A percentile compares a stretch with the other conserved stretches of the same genome.
Conservation (phyloP, 2,113 vertebrate species). For the Pomatostomus ruficeps region DNA sequence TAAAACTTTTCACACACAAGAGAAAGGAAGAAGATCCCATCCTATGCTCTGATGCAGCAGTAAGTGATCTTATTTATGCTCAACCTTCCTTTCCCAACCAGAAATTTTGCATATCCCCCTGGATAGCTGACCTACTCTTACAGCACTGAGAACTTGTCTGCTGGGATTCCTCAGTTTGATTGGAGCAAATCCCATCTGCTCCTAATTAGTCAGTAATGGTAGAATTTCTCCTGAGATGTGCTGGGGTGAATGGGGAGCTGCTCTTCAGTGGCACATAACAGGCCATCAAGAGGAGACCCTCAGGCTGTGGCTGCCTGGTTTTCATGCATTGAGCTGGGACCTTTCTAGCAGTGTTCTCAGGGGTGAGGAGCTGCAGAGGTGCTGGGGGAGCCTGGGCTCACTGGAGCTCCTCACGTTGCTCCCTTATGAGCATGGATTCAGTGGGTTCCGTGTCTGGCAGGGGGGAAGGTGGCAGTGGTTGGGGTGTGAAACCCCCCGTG, state of each 20-base stretch:
- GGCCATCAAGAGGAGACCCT: neutral
- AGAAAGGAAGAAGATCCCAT: neutral
- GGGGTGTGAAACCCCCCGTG: neutral
- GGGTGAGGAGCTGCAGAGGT: neutral
- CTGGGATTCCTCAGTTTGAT: neutral
- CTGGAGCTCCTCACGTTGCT: neutral
- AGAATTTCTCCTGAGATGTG: neutral
- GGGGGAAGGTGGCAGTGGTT: neutral
- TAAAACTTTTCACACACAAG: neutral
- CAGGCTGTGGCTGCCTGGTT: neutral
- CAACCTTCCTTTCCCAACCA: neutral
- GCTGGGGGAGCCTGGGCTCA: neutral
- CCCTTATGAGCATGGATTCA: accelerated
- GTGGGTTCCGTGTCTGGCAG: neutral
- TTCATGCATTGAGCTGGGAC: neutral
- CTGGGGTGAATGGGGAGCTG: neutral
- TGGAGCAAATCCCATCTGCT: neutral
- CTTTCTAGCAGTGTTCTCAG: neutral
- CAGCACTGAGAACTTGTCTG: neutral
- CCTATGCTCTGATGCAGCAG: neutral
- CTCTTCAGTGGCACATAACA: accelerated
- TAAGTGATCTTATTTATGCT: neutral
- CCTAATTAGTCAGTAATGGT: neutral
- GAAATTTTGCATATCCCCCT: neutral
- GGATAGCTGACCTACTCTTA: neutral